Evolutionary conservation across 2,113 vertebrate genomes (phyloP).

Genomic region (Ptilorrhoa leucosticta): DNA sequence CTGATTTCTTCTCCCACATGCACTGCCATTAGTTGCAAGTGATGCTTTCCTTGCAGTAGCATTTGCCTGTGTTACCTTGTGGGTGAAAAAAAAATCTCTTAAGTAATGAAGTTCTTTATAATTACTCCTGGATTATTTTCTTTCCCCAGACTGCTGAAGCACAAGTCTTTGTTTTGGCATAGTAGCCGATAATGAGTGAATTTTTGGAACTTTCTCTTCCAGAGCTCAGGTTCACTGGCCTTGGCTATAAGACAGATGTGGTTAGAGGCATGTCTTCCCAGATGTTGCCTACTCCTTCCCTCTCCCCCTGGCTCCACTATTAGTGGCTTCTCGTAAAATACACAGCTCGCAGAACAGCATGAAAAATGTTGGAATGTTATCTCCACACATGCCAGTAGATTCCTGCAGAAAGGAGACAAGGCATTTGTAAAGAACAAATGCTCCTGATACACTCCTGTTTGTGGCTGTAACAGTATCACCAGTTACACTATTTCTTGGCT

Average conservation of each 20-base stretch:
- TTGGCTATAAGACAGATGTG: not conserved
- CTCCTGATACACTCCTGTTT: accelerated
- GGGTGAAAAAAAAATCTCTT: not conserved
- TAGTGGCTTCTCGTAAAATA: not conserved
- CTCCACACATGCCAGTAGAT: not conserved
- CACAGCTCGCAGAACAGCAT: not conserved
- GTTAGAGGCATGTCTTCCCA: not conserved
- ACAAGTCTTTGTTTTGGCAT: not conserved
- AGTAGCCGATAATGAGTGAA: not conserved
- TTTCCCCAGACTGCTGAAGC: not conserved
- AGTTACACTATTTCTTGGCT: not conserved
- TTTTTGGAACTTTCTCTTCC: not conserved
- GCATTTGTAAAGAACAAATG: not conserved
- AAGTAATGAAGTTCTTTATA: not conserved
- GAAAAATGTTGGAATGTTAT: not conserved
- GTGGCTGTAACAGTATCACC: not conserved
- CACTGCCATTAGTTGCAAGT: accelerated
- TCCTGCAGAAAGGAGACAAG: not conserved
- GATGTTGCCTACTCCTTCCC: not conserved
- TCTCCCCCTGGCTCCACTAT: not conserved
- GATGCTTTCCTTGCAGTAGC: not conserved
- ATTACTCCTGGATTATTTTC: not conserved
- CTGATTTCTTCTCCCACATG: not conserved
- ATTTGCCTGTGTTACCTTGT: not conserved
- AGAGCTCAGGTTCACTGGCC: not conserved